phyloP scores from a whole-genome alignment of 1,140 invertebrate species.

The Antheraea mylitta region DNA sequence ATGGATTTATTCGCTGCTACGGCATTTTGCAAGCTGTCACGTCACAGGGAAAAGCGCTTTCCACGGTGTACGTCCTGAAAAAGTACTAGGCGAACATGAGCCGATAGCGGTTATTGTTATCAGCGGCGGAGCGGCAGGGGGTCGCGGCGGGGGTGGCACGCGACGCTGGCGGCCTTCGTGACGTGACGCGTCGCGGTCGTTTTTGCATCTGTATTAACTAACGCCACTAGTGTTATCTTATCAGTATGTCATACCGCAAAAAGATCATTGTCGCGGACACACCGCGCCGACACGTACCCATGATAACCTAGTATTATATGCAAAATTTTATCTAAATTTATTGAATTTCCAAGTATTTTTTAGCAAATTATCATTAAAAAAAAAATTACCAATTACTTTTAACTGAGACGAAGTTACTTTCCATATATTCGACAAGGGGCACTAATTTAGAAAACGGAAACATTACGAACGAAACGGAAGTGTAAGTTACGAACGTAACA shows the following conservation, averaged over 20 bases:
- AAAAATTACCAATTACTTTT: too few species aligned
- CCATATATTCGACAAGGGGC: too few species aligned
- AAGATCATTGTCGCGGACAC: conserved; percentile 24
- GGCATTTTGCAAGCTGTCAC: conserved; percentile 20
- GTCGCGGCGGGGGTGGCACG: background rate
- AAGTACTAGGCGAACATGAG: conserved; percentile 60
- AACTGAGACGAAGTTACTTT: too few species aligned
- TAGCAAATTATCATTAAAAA: too few species aligned
- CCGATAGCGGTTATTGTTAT: conserved; percentile 50
- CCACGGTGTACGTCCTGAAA: conserved; percentile 48
- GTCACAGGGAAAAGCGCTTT: conserved; percentile 50
- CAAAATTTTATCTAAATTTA: conserved; percentile 30
- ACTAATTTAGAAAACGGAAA: too few species aligned
- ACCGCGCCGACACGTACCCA: conserved; percentile 9
- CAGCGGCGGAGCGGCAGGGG: conserved; percentile 17
- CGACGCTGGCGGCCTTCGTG: conserved; percentile 27
- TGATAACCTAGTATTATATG: conserved; percentile 36
- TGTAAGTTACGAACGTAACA: too few species aligned
- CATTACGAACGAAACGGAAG: too few species aligned
- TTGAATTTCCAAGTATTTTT: background rate
- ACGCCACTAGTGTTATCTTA: conserved; percentile 46
- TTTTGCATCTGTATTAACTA: conserved; percentile 35
- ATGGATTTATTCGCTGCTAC: background rate
- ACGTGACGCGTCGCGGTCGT: conserved; percentile 18
- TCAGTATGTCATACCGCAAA: conserved; percentile 28